These are phyloP conservation scores for Pemphredon lugubris DNA, from an alignment of 2,888 invertebrate genomes.

Conservation along the genomic window DNA sequence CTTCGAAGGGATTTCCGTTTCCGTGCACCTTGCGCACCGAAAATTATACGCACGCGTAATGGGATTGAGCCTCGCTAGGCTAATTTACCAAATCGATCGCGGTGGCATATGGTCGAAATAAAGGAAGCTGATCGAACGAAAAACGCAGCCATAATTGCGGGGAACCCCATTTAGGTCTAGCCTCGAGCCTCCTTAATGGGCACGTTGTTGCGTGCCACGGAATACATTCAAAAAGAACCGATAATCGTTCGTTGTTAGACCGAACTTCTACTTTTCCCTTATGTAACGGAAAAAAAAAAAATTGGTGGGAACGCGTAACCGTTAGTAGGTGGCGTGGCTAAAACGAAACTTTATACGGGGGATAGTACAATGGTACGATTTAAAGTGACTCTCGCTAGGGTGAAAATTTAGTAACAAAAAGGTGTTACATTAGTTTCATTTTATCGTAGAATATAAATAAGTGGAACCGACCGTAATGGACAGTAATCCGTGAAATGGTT, in stretches of 20 bases:
- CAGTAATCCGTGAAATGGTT: too few relatives aligned
- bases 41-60: neutral
- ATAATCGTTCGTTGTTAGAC: conserved; percentile 51
- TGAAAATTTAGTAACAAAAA: too few relatives aligned
- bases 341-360: neutral
- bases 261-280: conserved; percentile 53
- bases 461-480: too few relatives aligned
- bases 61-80: conserved; percentile 27
- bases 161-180: conserved; percentile 33
- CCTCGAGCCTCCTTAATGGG: conserved; percentile 48
- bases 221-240: conserved; percentile 36
- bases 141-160: conserved; percentile 47
- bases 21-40: conserved; percentile 18
- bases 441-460: too few relatives aligned
- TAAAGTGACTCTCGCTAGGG: neutral
- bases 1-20: too few relatives aligned
- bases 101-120: conserved; percentile 53
- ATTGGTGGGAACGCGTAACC: conserved; percentile 39
- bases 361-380: neutral
- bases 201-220: conserved; percentile 46
- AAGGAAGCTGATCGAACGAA: conserved; percentile 34
- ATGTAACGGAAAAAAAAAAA: conserved; percentile 59
- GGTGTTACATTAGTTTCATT: too few relatives aligned
- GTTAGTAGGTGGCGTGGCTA: neutral
- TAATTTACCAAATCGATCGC: conserved; percentile 54